Base-by-base conservation (phyloP, 1,140 invertebrate species). In the Drosophila erecta region DNA sequence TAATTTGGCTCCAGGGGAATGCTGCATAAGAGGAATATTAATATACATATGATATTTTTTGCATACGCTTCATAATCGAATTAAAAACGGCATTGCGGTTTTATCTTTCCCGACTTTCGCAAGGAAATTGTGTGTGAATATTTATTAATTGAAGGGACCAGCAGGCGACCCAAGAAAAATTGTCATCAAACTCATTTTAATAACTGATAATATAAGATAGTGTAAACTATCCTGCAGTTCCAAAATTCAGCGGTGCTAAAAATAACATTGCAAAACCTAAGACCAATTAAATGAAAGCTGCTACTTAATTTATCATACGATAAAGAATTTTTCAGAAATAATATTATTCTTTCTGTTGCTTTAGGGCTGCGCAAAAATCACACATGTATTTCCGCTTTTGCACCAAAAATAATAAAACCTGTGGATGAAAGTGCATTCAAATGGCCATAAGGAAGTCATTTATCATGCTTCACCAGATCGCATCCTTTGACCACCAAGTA, bases 391-490 rank as follows among this genome's bases (percentile, higher is more conserved):
- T 2, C 41, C 20, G 8, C 0, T 11, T 10, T 20, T 11, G 1
- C 41, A 20, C 8, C 3, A 1, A 43, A 44, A 12, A 12, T 20
- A 44, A 44, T 20, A 44, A 44, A 20, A 44, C 20, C 17, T 44
- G 27, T 10, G 33, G 30, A 41, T 41, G 6, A 60, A 62, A 64
- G 35, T 61, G 38, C 41, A 43, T 64, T 33, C 17, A n/a, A 50
- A 50, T 50, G 47, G 38, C 38, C 56, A 49, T 64, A 44, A 43
- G 33, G 35, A 24, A 33, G 58, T 43, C 59, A 3, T 67, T 20
- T 61, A 44, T 61, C 40, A 64, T 37, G 3, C 40, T 15, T 59
- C 12, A 4, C 20, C 46, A 35, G 56, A 61, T 47, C 44, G 33
- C 14, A 50, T 24, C 27, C 41, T 22, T 41, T 40, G 58, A 22